These are phyloP conservation scores for Molorchus minor DNA, from an alignment of 2,888 invertebrate genomes.

Conservation along the genomic window DNA sequence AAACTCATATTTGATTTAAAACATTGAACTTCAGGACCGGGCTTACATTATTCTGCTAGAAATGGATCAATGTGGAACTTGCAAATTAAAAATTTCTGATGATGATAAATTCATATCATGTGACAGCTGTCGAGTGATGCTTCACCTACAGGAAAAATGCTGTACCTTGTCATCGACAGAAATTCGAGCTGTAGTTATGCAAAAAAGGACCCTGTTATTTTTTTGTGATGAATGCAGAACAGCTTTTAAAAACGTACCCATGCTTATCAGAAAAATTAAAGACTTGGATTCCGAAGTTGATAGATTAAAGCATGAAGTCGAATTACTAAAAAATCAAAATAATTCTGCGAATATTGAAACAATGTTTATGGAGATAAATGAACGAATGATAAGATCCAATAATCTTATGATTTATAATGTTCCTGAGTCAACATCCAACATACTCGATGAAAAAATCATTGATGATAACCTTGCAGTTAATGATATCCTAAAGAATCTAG, in stretches of 20 bases:
- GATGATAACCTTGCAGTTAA: background rate
- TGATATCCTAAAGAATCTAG: background rate
- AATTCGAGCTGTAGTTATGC: background rate
- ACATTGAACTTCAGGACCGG: too few species aligned
- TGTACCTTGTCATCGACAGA: background rate
- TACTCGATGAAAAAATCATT: background rate
- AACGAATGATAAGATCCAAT: background rate
- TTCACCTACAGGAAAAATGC: background rate
- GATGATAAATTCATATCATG: background rate
- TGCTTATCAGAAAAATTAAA: background rate
- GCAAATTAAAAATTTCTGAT: background rate
- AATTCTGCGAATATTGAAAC: background rate
- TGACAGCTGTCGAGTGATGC: background rate
- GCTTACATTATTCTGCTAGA: too few species aligned
- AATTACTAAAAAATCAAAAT: background rate
- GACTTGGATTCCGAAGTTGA: background rate
- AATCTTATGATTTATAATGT: background rate
- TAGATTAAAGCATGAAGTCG: background rate
- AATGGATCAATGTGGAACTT: background rate
- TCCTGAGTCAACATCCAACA: background rate
- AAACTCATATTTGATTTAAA: too few species aligned
- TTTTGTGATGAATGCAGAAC: background rate
- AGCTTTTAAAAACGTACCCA: conserved; percentile 1
- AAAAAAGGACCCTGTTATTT: background rate
- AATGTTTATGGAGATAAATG: background rate